Conservation (phyloP, 2,113 vertebrate genomes). For the Lates calcarifer region DNA sequence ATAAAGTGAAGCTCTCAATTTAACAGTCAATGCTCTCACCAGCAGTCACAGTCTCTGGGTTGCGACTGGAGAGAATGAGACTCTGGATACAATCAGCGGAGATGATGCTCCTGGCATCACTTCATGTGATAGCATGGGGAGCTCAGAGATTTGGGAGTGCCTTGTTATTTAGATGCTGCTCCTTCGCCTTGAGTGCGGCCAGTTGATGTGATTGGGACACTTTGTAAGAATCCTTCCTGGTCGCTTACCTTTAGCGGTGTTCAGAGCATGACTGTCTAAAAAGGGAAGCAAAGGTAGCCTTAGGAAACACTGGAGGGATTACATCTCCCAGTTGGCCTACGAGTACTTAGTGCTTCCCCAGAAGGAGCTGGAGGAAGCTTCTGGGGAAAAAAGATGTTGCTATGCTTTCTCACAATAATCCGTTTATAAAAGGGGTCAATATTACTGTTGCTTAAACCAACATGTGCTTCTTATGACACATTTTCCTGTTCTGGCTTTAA, state of each 20-base stretch:
- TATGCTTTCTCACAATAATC: background rate
- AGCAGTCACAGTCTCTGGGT: slow-evolving; percentile 9
- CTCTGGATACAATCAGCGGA: slow-evolving; percentile 24
- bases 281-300: slow-evolving; percentile 13
- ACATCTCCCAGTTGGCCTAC: background rate
- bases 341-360: slow-evolving; percentile 7
- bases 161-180: slow-evolving; percentile 24
- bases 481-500: background rate
- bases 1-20: slow-evolving; percentile 33
- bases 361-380: background rate
- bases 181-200: background rate
- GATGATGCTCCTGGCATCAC: slow-evolving; percentile 20
- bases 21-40: slow-evolving; percentile 11
- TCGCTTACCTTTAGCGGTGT: background rate
- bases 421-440: slow-evolving; percentile 2
- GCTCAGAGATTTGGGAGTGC: slow-evolving; percentile 1
- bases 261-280: slow-evolving; percentile 7
- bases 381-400: background rate
- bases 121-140: background rate
- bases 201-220: slow-evolving; percentile 10
- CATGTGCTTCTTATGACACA: slow-evolving; percentile 21
- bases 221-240: slow-evolving; percentile 9
- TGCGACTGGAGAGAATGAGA: slow-evolving; percentile 21
- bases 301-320: slow-evolving; percentile 22
- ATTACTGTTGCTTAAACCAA: slow-evolving; percentile 1